Evolutionary conservation across 2,888 invertebrate species (phyloP).

Genomic region (Athripsodes cinereus): DNA sequence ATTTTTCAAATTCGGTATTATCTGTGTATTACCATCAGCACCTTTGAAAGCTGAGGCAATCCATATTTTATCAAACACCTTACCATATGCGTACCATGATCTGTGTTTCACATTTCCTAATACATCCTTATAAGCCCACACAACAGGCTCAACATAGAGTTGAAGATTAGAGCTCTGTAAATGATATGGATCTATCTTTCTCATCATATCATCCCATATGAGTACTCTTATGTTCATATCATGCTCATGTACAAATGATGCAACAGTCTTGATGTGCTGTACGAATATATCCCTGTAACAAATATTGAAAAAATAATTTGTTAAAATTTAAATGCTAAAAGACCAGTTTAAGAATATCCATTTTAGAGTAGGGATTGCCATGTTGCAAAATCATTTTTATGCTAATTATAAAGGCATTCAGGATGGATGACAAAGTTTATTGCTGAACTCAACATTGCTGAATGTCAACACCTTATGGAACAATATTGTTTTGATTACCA

Average conservation of each 20-base stretch:
- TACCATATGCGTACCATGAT: conserved; percentile 52
- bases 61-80: conserved; percentile 66
- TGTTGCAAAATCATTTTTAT: not conserved
- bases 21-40: conserved; percentile 50
- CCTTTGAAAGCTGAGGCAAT: conserved; percentile 83
- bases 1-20: conserved; percentile 50
- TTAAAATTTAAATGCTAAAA: too few species aligned
- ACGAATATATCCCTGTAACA: conserved; percentile 53
- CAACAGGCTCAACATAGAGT: conserved; percentile 56
- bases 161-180: conserved; percentile 37
- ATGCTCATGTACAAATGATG: conserved; percentile 41
- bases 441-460: too few species aligned
- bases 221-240: conserved; percentile 53
- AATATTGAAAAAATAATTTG: too few species aligned
- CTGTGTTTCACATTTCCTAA: conserved; percentile 33
- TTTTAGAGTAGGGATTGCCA: too few species aligned
- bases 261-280: conserved; percentile 53
- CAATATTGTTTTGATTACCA: conserved; percentile 6
- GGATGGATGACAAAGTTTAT: too few species aligned
- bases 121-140: conserved; percentile 60
- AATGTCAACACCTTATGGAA: not conserved
- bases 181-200: conserved; percentile 46
- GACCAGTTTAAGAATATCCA: too few species aligned
- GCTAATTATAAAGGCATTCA: not conserved
- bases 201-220: conserved; percentile 81